phyloP scores from a whole-genome alignment of 2,888 invertebrate genomes.

The Eupeodes latifasciatus region DNA sequence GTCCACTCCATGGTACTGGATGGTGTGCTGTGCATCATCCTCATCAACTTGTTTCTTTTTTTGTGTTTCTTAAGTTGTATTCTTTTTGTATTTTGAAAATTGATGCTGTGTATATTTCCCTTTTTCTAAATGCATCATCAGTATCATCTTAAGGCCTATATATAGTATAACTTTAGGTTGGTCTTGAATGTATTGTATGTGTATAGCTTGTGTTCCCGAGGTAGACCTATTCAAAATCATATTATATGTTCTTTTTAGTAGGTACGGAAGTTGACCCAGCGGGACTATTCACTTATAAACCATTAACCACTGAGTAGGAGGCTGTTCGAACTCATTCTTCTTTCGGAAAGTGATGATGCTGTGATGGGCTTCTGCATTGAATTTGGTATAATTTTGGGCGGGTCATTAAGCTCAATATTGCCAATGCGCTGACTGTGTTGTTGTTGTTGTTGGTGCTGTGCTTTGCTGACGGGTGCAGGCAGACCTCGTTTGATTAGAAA shows the following conservation, averaged over 20 bases:
- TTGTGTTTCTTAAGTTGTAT: not conserved
- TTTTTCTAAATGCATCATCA: constrained; percentile 43
- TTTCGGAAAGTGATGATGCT: constrained; percentile 51
- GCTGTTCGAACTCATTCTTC: constrained; percentile 59
- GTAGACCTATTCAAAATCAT: not conserved
- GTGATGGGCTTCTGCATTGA: constrained; percentile 50
- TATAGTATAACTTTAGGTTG: not conserved
- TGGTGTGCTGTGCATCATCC: constrained; percentile 9
- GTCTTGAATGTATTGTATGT: not conserved
- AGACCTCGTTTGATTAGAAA: constrained; percentile 74
- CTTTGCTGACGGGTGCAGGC: constrained; percentile 12
- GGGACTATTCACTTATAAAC: constrained; percentile 68
- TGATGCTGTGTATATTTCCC: constrained; percentile 41
- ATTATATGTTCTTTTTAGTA: constrained; percentile 10
- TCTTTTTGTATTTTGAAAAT: not conserved
- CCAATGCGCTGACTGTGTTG: constrained; percentile 16
- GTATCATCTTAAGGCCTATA: constrained; percentile 18
- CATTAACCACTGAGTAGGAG: constrained; percentile 73
- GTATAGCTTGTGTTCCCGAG: constrained; percentile 13
- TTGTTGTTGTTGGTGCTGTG: not conserved
- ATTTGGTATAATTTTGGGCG: constrained; percentile 36
- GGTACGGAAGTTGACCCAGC: constrained; percentile 68
- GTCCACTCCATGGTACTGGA: not conserved
- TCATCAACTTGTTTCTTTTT: constrained; percentile 29
- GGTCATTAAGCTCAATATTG: constrained; percentile 21